A percentile compares a stretch with the other conserved stretches of the same genome.
Conservation (phyloP, 2,888 invertebrate genomes). For the Eilema sororculum region DNA sequence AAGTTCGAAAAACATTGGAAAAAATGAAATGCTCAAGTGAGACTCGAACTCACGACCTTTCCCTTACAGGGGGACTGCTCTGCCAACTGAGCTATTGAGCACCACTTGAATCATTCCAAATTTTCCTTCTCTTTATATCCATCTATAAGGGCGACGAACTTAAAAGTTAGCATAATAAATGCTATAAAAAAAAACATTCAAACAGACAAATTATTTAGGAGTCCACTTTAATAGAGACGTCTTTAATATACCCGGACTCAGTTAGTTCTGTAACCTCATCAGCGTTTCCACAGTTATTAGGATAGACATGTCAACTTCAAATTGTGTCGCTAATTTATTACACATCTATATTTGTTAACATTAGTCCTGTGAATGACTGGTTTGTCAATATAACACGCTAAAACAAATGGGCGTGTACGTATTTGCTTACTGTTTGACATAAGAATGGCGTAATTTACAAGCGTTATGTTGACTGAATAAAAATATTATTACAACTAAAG, state of each 20-base stretch:
- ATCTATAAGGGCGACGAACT: too few species aligned
- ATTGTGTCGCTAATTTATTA: constrained; percentile 58
- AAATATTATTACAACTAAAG: constrained; percentile 6
- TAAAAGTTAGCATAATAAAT: too few species aligned
- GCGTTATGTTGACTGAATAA: constrained; percentile 24
- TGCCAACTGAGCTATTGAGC: too few species aligned
- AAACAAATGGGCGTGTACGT: constrained; percentile 47
- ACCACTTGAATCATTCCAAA: too few species aligned
- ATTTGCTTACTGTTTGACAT: constrained; percentile 30
- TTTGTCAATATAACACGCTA: constrained; percentile 53
- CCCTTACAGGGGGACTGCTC: too few species aligned
- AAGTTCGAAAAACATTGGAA: too few species aligned
- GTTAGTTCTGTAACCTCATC: neutral
- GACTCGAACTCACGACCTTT: too few species aligned
- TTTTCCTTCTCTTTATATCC: too few species aligned
- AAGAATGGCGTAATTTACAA: constrained; percentile 40
- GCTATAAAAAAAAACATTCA: too few species aligned
- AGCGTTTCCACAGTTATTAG: constrained; percentile 20
- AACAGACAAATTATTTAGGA: too few species aligned
- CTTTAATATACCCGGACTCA: neutral
- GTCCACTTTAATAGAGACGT: too few species aligned
- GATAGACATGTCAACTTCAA: constrained; percentile 39
- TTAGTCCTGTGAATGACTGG: constrained; percentile 46
- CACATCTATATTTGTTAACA: constrained; percentile 53
- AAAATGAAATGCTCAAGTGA: too few species aligned